phyloP scores from a whole-genome alignment of 2,113 vertebrate genomes.

The Erinaceus europaeus region DNA sequence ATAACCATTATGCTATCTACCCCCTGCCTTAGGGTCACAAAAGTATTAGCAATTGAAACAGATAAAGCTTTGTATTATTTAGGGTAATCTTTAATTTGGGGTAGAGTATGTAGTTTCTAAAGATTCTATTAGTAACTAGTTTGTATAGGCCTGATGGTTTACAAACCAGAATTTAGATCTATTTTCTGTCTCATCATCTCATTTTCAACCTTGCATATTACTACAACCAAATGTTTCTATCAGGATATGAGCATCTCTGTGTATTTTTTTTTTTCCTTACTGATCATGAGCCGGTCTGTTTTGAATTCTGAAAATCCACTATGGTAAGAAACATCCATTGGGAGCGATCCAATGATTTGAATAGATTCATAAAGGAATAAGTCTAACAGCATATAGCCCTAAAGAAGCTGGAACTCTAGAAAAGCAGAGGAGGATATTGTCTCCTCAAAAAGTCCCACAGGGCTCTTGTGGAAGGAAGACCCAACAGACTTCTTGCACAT shows the following conservation, averaged over 20 bases:
- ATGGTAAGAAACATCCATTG: background rate
- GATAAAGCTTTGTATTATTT: background rate
- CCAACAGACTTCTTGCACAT: background rate
- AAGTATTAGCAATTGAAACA: background rate
- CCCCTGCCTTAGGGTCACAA: too few species aligned
- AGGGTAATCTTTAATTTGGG: background rate
- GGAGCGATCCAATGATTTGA: rapidly evolving
- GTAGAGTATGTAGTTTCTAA: background rate
- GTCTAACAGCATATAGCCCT: background rate
- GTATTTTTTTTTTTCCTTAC: background rate
- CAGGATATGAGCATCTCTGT: background rate
- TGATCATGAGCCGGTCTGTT: background rate
- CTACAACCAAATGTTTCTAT: background rate
- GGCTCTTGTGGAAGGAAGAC: rapidly evolving
- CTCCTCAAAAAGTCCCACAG: background rate
- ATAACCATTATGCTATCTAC: too few species aligned
- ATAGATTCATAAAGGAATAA: background rate
- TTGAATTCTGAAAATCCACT: background rate
- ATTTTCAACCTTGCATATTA: background rate
- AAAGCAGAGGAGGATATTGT: background rate
- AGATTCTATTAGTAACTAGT: background rate
- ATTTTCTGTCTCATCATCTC: slow-evolving; percentile 4
- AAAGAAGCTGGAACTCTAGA: background rate
- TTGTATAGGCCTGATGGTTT: background rate
- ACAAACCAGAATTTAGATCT: background rate